A percentile compares a stretch with the other conserved stretches of the same genome.
Evolutionary conservation across 2,113 vertebrate species (phyloP).

Genomic region (Micromys minutus): DNA sequence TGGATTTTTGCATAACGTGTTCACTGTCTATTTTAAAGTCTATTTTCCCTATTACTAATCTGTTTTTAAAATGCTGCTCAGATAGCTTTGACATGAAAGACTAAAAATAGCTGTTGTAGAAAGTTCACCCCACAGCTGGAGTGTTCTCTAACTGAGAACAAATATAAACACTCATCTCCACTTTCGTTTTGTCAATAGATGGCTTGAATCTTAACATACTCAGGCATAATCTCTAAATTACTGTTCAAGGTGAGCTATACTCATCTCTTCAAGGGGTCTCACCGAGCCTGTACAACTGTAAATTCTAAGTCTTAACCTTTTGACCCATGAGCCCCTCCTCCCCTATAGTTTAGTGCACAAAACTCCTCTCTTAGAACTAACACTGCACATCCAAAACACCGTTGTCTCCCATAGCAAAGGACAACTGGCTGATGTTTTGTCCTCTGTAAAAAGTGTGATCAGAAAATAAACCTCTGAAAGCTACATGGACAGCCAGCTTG

Average conservation of each 20-base stretch:
- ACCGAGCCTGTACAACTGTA: neutral
- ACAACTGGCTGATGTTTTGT: neutral
- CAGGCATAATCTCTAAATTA: neutral
- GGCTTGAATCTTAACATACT: neutral
- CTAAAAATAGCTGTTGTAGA: neutral
- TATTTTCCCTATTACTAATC: neutral
- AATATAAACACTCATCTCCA: neutral
- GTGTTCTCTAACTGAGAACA: neutral
- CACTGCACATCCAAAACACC: neutral
- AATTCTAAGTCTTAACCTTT: neutral
- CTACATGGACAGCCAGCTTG: neutral
- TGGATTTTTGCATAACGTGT: neutral
- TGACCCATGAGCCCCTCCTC: neutral
- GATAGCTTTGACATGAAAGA: neutral
- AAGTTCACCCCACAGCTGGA: neutral
- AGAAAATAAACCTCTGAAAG: neutral
- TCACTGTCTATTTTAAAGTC: conserved; percentile 4
- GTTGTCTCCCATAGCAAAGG: neutral
- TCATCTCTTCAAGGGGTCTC: neutral
- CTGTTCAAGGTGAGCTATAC: neutral
- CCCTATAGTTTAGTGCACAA: neutral
- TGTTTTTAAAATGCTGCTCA: conserved; percentile 29
- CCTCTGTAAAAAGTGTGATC: neutral
- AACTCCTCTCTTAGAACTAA: neutral
- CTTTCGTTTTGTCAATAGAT: neutral